Conservation (phyloP, 2,797 vertebrate genomes). For the Pseudochirops cupreus region DNA sequence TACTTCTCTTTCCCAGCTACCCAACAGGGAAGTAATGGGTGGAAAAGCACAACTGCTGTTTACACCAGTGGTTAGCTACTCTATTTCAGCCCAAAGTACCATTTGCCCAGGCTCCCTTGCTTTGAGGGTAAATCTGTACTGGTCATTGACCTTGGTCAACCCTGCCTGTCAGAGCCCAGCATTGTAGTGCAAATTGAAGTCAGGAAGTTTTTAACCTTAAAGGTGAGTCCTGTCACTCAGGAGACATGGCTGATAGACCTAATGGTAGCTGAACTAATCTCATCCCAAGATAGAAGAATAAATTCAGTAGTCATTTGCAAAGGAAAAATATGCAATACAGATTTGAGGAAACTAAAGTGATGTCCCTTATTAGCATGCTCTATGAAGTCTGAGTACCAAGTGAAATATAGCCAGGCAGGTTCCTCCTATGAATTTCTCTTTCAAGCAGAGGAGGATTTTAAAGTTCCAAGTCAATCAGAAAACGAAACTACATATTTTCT, state of each 20-base stretch:
- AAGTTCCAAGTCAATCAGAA: constrained; percentile 61
- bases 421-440: constrained; percentile 43
- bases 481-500: constrained; percentile 58
- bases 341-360: constrained; percentile 44
- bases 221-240: constrained; percentile 43
- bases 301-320: constrained; percentile 66
- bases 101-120: not conserved
- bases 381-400: constrained; percentile 33
- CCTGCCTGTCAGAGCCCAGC: constrained; percentile 23
- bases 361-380: constrained; percentile 50
- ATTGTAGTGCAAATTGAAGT: constrained; percentile 69
- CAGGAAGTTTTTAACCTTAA: constrained; percentile 43
- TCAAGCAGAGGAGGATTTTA: constrained; percentile 60
- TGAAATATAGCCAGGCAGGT: constrained; percentile 20
- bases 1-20: not conserved
- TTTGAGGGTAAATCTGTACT: not conserved
- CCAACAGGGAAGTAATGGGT: not conserved
- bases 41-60: not conserved
- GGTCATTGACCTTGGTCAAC: constrained; percentile 31
- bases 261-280: constrained; percentile 68
- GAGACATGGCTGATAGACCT: constrained; percentile 42
- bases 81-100: not conserved
- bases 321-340: constrained; percentile 61
- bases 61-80: not conserved
- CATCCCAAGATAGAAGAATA: constrained; percentile 61